These are phyloP conservation scores for Myripristis murdjan DNA, from an alignment of 2,797 vertebrate species.

Conservation along the genomic window DNA sequence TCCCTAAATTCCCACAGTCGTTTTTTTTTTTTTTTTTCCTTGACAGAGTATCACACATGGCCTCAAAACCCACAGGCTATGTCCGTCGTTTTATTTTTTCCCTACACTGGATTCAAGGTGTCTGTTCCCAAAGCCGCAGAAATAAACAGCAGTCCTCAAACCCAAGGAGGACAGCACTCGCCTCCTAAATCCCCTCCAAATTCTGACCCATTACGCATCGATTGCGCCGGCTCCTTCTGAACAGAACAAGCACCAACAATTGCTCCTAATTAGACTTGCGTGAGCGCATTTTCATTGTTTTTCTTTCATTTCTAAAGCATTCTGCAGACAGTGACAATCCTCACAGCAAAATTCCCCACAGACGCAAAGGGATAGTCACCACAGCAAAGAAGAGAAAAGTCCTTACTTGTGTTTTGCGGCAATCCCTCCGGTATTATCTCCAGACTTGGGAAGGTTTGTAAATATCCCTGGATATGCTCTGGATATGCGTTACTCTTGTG, in stretches of 20 bases:
- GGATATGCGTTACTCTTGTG: constrained; percentile 34
- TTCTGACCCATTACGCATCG: constrained; percentile 72
- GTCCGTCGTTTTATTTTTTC: constrained; percentile 1
- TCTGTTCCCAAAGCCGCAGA: constrained; percentile 56
- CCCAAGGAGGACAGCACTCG: constrained; percentile 38
- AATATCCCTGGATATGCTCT: constrained; percentile 71
- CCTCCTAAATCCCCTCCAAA: constrained; percentile 60
- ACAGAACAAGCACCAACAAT: constrained; percentile 31
- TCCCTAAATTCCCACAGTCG: constrained; percentile 33
- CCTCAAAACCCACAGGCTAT: constrained; percentile 45
- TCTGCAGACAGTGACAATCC: constrained; percentile 30
- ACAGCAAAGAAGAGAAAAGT: constrained; percentile 72
- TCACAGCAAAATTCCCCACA: constrained; percentile 27
- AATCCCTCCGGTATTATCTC: constrained; percentile 70
- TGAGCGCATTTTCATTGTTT: background rate
- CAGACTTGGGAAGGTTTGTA: constrained; percentile 65
- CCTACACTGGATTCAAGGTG: constrained; percentile 41
- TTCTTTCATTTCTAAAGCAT: constrained; percentile 12
- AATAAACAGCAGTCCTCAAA: constrained; percentile 54
- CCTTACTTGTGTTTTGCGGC: constrained; percentile 80
- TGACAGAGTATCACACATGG: constrained; percentile 36
- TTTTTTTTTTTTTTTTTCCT: too few species aligned
- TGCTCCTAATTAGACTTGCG: constrained; percentile 17
- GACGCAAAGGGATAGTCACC: constrained; percentile 31
- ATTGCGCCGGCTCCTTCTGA: constrained; percentile 30